phyloP scores from a whole-genome alignment of 2,113 vertebrate species.

The Dicerorhinus sumatrensis region DNA sequence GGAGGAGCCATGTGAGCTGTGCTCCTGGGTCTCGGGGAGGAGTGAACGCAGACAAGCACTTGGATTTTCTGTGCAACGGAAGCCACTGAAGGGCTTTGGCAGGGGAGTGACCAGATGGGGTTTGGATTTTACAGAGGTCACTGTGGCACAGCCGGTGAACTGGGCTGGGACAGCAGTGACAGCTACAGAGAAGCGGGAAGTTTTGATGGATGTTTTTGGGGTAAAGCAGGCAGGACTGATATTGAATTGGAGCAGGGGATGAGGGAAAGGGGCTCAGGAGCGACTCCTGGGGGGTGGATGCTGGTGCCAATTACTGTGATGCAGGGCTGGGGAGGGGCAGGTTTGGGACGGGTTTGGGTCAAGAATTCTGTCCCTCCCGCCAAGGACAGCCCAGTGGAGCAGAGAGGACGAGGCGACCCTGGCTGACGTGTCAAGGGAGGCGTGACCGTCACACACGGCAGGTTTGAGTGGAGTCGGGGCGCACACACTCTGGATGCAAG shows the following conservation, averaged over 20 bases:
- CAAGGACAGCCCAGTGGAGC: too few species aligned
- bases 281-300: too few species aligned
- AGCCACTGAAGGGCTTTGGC: not conserved
- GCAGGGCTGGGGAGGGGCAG: not conserved
- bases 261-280: not conserved
- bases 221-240: too few species aligned
- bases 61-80: not conserved
- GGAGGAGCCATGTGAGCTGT: not conserved
- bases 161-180: not conserved
- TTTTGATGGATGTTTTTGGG: not conserved
- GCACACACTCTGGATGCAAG: not conserved
- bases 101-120: not conserved
- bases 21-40: not conserved
- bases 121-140: not conserved
- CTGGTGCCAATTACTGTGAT: not conserved
- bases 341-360: not conserved
- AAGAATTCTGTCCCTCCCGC: not conserved
- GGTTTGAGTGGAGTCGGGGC: fast-evolving
- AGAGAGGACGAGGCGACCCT: too few species aligned
- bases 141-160: not conserved
- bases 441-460: fast-evolving
- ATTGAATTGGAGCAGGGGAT: not conserved
- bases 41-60: too few species aligned
- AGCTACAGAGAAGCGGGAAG: not conserved
- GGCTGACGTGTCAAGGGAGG: not conserved